Conservation (phyloP, 35 echinoderm and acorn worm species). For the Diadema setosum region DNA sequence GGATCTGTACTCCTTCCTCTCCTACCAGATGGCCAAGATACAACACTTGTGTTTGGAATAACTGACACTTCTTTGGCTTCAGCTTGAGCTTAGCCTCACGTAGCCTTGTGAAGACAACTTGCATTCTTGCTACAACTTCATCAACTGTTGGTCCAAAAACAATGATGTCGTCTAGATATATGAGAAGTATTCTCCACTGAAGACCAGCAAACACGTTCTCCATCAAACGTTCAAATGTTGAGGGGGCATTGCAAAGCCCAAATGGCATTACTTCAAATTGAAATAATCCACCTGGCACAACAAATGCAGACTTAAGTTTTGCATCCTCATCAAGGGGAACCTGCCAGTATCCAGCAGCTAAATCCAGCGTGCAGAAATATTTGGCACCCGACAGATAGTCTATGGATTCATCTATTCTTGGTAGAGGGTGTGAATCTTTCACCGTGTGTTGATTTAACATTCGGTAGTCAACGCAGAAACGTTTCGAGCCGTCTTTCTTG, state of each 20-base stretch:
- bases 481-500: slow-evolving; percentile 14
- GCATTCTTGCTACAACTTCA: background rate
- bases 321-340: background rate
- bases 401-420: background rate
- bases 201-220: slow-evolving; percentile 6
- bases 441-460: background rate
- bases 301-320: slow-evolving; percentile 25
- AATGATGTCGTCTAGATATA: slow-evolving; percentile 31
- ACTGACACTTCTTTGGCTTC: slow-evolving; percentile 23
- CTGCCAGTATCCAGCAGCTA: slow-evolving; percentile 30
- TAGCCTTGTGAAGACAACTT: background rate
- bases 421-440: slow-evolving; percentile 1
- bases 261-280: slow-evolving; percentile 15
- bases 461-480: slow-evolving; percentile 21
- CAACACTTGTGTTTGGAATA: background rate
- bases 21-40: slow-evolving; percentile 38
- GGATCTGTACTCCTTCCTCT: slow-evolving; percentile 3
- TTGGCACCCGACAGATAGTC: background rate
- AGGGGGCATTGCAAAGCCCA: slow-evolving; percentile 32
- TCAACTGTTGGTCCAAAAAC: slow-evolving; percentile 16
- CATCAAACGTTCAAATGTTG: slow-evolving; percentile 29
- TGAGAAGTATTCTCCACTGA: slow-evolving; percentile 12
- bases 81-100: slow-evolving; percentile 19
- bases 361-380: slow-evolving; percentile 2
- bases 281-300: background rate